Base-by-base conservation (phyloP, 2,888 invertebrate species). In the Tipula confusa region DNA sequence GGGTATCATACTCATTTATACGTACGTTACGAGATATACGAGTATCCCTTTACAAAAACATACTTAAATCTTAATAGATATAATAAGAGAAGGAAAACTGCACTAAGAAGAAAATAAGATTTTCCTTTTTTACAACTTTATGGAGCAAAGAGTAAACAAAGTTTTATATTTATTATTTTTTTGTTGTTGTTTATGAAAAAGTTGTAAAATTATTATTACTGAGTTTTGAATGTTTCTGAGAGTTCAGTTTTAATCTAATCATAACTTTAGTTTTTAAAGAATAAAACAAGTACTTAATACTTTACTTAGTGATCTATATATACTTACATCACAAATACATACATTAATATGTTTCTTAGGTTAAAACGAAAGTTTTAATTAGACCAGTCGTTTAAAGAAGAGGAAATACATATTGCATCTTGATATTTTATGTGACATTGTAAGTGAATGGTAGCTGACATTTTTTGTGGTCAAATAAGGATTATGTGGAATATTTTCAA, bases 231-330 rank as follows among this genome's bases (percentile, higher is more conserved):
- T 64, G 64, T 64, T 64, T 24, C 24, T 64, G 64, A 64, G 64
- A 64, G 64, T 48, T 48, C 18, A 48, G 48, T 64, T 64, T 24
- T 64, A 64, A 64, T 64, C 64, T 64, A 64, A 64, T 64, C 64
- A 24, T 64, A 64, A 64, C 64, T 64, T 64, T 64, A 24, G 6
- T 64, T 64, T n/a, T 9, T 1, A 64, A 9, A 64, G 11, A n/a
- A n/a, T n/a, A n/a, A n/a, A n/a, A n/a, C 13, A 38, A 13, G 11
- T 38, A 13, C 38, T 38, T 38, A 13, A 13, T 13, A 38, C 38
- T 38, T 38, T 38, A 38, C 13, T 9, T 38, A 9, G 38, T 38
- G 13, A 4, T 13, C 7, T 31, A 31, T 31, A 7, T n/a, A 31
- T 31, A 31, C 7, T 31, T 31, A 31, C 7, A 31, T 5, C 31